These are phyloP conservation scores for Acleris literana DNA, from an alignment of 2,888 invertebrate genomes.

Conservation along the genomic window DNA sequence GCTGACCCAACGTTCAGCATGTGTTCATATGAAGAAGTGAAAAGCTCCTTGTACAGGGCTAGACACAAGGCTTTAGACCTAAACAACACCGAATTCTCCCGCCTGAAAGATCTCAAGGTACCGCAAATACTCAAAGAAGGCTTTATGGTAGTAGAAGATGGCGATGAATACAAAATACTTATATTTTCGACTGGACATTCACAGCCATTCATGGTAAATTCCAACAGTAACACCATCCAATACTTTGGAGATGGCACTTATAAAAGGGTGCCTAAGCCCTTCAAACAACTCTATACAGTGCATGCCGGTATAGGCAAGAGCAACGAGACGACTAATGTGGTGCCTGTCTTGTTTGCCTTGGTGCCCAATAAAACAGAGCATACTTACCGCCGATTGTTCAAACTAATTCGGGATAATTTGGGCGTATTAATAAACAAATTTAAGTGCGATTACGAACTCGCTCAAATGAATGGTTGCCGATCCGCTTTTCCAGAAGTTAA, in stretches of 20 bases:
- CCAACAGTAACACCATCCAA: constrained; percentile 5
- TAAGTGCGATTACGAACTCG: constrained; percentile 13
- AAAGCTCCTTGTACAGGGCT: neutral
- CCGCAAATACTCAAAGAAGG: constrained; percentile 2
- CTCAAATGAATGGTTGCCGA: constrained; percentile 6
- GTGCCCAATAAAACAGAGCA: constrained; percentile 1
- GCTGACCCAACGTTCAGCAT: too few species aligned
- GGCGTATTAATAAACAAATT: constrained; percentile 3
- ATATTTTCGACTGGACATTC: neutral
- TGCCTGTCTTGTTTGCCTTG: constrained; percentile 9
- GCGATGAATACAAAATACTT: too few species aligned
- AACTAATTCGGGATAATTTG: constrained; percentile 8
- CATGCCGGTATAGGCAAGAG: neutral
- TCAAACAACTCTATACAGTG: too few species aligned
- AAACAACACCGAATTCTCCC: constrained; percentile 9
- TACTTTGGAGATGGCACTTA: constrained; percentile 4
- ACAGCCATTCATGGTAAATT: neutral
- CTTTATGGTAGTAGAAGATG: too few species aligned
- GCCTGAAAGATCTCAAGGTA: constrained; percentile 8
- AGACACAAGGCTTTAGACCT: neutral
- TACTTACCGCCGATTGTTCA: constrained; percentile 11
- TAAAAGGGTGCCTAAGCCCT: too few species aligned
- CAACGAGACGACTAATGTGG: constrained; percentile 5
- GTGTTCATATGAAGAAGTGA: too few species aligned
- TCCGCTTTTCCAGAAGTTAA: constrained; percentile 6